A percentile compares a stretch with the other conserved stretches of the same genome.
These are phyloP conservation scores for Montipora cactus DNA, from an alignment of 64 coral and sea anemone genomes.

Conservation along the genomic window DNA sequence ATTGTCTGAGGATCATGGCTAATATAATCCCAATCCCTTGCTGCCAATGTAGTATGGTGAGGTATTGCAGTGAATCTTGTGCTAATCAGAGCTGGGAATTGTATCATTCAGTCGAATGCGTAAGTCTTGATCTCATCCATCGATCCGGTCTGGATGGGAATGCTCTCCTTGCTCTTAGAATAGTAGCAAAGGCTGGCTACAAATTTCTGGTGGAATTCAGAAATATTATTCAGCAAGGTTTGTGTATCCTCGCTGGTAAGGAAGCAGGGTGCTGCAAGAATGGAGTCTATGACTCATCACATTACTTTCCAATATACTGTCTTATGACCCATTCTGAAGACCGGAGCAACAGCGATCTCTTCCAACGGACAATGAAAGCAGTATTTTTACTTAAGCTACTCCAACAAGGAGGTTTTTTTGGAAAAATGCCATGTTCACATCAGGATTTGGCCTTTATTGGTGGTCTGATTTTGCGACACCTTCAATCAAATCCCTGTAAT, in stretches of 20 bases:
- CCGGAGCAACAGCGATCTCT: constrained; percentile 80
- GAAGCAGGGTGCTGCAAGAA: constrained; percentile 52
- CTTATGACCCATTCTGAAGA: constrained; percentile 88
- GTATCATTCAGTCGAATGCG: constrained; percentile 90
- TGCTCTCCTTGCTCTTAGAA: constrained; percentile 87
- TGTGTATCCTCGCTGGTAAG: neutral
- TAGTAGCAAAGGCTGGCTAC: constrained; percentile 77
- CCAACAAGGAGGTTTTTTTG: constrained; percentile 62
- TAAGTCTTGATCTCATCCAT: constrained; percentile 75
- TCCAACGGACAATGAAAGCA: constrained; percentile 82
- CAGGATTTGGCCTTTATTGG: constrained; percentile 66
- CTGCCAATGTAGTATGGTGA: constrained; percentile 73
- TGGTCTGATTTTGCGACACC: constrained; percentile 79
- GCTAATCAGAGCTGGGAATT: constrained; percentile 76
- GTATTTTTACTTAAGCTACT: constrained; percentile 83
- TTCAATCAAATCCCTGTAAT: constrained; percentile 94
- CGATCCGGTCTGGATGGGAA: constrained; percentile 65
- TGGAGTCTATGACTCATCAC: constrained; percentile 69
- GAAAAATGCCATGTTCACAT: neutral
- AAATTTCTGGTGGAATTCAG: constrained; percentile 60
- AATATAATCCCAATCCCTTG: constrained; percentile 70
- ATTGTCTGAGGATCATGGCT: constrained; percentile 59
- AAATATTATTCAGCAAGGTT: neutral
- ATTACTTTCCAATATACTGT: constrained; percentile 83
- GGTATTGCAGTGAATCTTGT: constrained; percentile 82